phyloP scores from a whole-genome alignment of 1,140 invertebrate species.

The Drosophila jambulina region DNA sequence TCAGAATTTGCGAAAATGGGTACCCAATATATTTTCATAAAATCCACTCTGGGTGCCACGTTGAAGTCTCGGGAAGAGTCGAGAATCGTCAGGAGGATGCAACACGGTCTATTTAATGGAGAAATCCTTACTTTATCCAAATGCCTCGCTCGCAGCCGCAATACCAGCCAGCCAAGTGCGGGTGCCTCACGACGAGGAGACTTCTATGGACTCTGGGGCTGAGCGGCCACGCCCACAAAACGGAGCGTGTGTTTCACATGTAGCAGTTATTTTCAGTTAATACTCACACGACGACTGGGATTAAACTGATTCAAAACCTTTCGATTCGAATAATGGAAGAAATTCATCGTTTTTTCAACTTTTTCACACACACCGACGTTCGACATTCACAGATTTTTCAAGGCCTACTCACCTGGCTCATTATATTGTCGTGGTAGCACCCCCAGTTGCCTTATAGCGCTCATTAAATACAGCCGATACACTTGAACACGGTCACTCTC shows the following conservation, averaged over 20 bases:
- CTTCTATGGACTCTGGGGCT: slow-evolving; percentile 54
- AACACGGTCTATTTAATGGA: slow-evolving; percentile 60
- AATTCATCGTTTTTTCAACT: slow-evolving; percentile 70
- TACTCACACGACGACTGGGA: slow-evolving; percentile 72
- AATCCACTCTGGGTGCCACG: slow-evolving; percentile 73
- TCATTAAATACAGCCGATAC: slow-evolving; percentile 80
- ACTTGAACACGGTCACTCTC: slow-evolving; percentile 51
- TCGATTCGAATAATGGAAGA: slow-evolving; percentile 66
- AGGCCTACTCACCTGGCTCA: slow-evolving; percentile 85
- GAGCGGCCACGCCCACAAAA: slow-evolving; percentile 73
- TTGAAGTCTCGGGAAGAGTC: slow-evolving; percentile 49
- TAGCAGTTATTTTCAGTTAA: slow-evolving; percentile 52
- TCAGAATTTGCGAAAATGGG: slow-evolving; percentile 91
- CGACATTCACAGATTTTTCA: slow-evolving; percentile 81
- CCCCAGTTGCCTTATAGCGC: slow-evolving; percentile 74
- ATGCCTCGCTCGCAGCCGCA: slow-evolving; percentile 27
- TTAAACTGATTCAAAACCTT: slow-evolving; percentile 61
- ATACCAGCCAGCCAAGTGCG: slow-evolving; percentile 34
- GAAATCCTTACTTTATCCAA: slow-evolving; percentile 52
- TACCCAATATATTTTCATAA: slow-evolving; percentile 87
- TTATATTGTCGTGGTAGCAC: slow-evolving; percentile 83
- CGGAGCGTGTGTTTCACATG: slow-evolving; percentile 30
- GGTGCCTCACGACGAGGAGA: slow-evolving; percentile 64
- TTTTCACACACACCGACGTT: slow-evolving; percentile 70
- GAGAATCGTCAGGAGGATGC: slow-evolving; percentile 65